Evolutionary conservation across 23 tunicate species (phyloP).

Genomic region (Clavelina lepadiformis): DNA sequence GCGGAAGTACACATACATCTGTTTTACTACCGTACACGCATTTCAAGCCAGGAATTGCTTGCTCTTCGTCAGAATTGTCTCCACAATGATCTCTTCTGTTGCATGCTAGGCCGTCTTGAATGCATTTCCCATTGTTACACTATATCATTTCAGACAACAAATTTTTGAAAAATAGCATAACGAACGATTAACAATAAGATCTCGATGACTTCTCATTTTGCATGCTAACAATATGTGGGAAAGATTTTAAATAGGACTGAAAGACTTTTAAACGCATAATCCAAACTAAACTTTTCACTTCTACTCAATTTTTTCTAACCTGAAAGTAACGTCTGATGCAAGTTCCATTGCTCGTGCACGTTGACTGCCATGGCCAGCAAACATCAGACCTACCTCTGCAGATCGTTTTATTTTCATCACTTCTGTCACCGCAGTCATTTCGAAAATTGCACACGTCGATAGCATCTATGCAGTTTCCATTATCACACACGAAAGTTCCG

Average conservation of each 20-base stretch:
- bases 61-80: constrained; percentile 45
- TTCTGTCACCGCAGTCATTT: constrained; percentile 17
- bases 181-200: too few species aligned
- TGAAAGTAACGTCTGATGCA: constrained; percentile 7
- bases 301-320: too few species aligned
- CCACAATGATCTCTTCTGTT: constrained; percentile 52
- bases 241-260: too few species aligned
- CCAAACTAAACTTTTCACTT: too few species aligned
- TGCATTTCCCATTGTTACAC: constrained; percentile 62
- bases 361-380: constrained; percentile 17
- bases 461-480: neutral
- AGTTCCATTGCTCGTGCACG: constrained; percentile 9
- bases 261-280: too few species aligned
- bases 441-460: neutral
- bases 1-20: constrained; percentile 60
- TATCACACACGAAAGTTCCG: too few species aligned
- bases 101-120: constrained; percentile 9
- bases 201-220: too few species aligned
- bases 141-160: too few species aligned
- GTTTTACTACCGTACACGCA: constrained; percentile 30
- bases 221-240: too few species aligned
- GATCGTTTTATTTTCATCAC: constrained; percentile 10
- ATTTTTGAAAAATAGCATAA: too few species aligned
- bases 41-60: constrained; percentile 29
- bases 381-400: neutral